Conservation (phyloP, 1,140 invertebrate genomes). For the Drosophila funebris region DNA sequence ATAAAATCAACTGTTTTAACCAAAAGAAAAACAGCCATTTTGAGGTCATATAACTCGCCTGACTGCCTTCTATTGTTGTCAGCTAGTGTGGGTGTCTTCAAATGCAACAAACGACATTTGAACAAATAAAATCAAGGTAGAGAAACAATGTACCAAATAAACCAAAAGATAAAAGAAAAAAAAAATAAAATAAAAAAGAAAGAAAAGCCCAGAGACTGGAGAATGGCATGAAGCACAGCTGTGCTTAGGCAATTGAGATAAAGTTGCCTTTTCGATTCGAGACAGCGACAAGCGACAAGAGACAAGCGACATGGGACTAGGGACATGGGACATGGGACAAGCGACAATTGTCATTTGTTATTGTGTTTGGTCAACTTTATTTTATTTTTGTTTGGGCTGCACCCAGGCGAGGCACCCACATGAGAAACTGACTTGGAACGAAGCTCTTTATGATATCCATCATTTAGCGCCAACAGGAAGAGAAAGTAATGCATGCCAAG, state of each 20-base stretch:
- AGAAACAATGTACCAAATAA: too few relatives aligned
- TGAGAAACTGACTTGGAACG: slow-evolving; percentile 11
- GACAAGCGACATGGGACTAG: slow-evolving; percentile 11
- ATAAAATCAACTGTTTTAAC: neutral
- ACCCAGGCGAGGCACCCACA: slow-evolving; percentile 34
- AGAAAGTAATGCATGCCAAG: slow-evolving; percentile 73
- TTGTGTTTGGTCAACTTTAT: slow-evolving; percentile 40
- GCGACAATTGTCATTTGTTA: slow-evolving; percentile 70
- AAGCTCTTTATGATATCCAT: slow-evolving; percentile 54
- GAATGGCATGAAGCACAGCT: slow-evolving; percentile 30
- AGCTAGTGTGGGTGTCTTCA: slow-evolving; percentile 5
- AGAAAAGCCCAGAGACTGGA: neutral
- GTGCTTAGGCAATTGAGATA: slow-evolving; percentile 39
- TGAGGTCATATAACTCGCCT: neutral
- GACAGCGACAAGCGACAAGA: slow-evolving; percentile 10
- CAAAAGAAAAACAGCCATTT: neutral
- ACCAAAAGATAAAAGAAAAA: neutral
- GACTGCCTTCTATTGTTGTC: neutral
- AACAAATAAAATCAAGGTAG: slow-evolving; percentile 9
- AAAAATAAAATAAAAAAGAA: slow-evolving; percentile 10
- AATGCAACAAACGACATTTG: slow-evolving; percentile 14
- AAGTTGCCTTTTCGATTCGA: slow-evolving; percentile 4
- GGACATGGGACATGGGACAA: slow-evolving; percentile 27
- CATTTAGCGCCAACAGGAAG: slow-evolving; percentile 77
- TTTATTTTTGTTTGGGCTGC: slow-evolving; percentile 10